Evolutionary conservation across 2,888 invertebrate species (phyloP), one percentile per base, ranked within the genome.

Genomic region (Argyra leucocephala): DNA sequence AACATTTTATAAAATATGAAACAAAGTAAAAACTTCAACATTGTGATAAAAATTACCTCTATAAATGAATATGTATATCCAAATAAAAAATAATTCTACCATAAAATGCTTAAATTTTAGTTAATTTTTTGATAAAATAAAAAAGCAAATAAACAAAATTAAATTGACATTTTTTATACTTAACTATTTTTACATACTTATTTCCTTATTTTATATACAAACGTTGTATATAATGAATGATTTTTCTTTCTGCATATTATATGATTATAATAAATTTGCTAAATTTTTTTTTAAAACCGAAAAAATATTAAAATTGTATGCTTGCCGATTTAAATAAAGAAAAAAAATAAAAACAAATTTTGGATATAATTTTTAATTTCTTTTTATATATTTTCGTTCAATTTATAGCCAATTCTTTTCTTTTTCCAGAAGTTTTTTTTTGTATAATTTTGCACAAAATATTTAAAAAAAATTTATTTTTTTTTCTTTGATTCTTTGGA

Each of bases 401-500:
- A 12, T 18, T 31, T 31, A 48, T 48, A 48, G 48, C 48, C 48
- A 48, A 48, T 48, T 48, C 48, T 48, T 48, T 31, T 26, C n/a
- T n/a, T n/a, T n/a, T n/a, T 31, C 31, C 5, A 31, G 10, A 31
- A 31, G 10, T 31, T 5, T 37, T 37, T 9, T 37, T 37, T 37
- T 37, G 12, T 18, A 48, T 31, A 31, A 31, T 10, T 31, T 31
- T 31, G 10, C 31, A 31, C 31, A 31, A 31, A 31, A 31, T 31
- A 10, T 31, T 31, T 31, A 48, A 48, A 31, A 31, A 31, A 31
- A 31, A 31, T 5, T n/a, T n/a, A n/a, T n/a, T n/a, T n/a, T n/a
- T 31, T 48, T 48, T 48, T 48, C 48, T 48, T 48, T 48, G n/a
- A 48, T 18, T 48, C 48, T 48, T 48, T 48, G 48, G 48, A 48